Percentiles rank a stretch among this genome's conserved stretches.
Conservation (phyloP, 2,888 invertebrate species). For the Parasteatoda lunata region DNA sequence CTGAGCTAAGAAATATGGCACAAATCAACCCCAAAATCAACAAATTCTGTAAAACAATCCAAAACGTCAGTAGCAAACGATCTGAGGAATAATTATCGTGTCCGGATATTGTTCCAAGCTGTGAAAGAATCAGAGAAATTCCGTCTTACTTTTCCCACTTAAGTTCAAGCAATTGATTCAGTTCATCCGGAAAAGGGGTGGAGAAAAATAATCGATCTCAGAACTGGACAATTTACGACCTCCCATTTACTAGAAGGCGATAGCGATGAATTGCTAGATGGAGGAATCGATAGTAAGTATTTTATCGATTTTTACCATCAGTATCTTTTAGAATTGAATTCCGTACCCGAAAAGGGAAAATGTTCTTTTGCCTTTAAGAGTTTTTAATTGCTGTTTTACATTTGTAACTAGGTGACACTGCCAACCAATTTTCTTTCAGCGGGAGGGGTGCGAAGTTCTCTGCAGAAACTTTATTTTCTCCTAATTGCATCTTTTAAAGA, state of each 20-base stretch:
- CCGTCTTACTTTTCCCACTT: constrained; percentile 32
- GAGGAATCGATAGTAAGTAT: constrained; percentile 44
- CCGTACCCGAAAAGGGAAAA: too few relatives aligned
- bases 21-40: constrained; percentile 51
- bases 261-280: constrained; percentile 52
- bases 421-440: too few relatives aligned
- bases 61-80: constrained; percentile 8
- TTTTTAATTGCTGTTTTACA: too few relatives aligned
- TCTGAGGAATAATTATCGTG: constrained; percentile 42
- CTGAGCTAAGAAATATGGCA: background rate
- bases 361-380: too few relatives aligned
- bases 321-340: constrained; percentile 34
- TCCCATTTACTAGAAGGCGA: constrained; percentile 51
- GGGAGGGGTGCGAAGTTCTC: too few relatives aligned
- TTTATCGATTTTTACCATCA: constrained; percentile 52
- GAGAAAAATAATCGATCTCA: constrained; percentile 52
- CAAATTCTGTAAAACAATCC: constrained; percentile 36
- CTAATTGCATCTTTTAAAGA: too few relatives aligned
- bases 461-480: too few relatives aligned
- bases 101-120: constrained; percentile 17
- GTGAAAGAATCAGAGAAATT: background rate
- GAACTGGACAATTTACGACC: constrained; percentile 55
- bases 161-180: constrained; percentile 32
- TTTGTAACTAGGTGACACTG: too few relatives aligned
- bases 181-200: constrained; percentile 36